Evolutionary conservation across 53 echinoderm and acorn worm species (phyloP).

Genomic region (Arbacia lixula): DNA sequence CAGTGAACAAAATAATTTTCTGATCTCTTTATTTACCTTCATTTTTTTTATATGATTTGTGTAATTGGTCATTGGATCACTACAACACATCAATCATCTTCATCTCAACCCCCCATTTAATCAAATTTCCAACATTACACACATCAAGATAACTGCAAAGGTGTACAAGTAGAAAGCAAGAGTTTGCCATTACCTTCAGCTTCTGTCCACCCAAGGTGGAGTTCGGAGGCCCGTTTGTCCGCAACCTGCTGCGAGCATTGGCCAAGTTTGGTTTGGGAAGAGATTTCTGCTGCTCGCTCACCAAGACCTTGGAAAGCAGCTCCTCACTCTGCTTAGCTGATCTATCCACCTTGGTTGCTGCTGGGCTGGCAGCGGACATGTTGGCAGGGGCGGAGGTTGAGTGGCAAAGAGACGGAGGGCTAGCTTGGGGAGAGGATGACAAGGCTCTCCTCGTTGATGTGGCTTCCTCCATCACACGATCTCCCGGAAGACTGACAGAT

Average conservation of each 20-base stretch:
- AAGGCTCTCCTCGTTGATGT: too few species aligned
- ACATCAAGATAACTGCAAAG: neutral
- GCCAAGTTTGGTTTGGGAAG: slow-evolving; percentile 28
- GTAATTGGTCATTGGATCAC: too few species aligned
- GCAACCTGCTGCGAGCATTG: slow-evolving; percentile 34
- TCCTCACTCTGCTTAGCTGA: too few species aligned
- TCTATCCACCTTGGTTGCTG: neutral
- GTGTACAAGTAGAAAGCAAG: neutral
- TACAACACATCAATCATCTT: neutral
- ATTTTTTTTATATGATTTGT: too few species aligned
- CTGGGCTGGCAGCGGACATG: neutral
- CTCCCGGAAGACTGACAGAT: too few species aligned
- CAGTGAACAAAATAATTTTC: too few species aligned
- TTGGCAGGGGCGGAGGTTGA: neutral
- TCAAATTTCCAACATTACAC: neutral
- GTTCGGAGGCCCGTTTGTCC: neutral
- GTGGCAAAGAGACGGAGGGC: neutral
- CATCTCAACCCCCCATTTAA: neutral
- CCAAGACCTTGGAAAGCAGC: slow-evolving; percentile 2
- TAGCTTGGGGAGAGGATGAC: neutral
- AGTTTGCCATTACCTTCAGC: slow-evolving; percentile 7
- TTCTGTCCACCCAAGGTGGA: neutral
- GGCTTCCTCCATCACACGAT: too few species aligned
- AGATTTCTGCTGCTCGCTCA: neutral
- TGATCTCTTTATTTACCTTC: too few species aligned